A percentile compares a stretch with the other conserved stretches of the same genome.
phyloP scores from a whole-genome alignment of 2,797 vertebrate genomes.

The Cuculus canorus region DNA sequence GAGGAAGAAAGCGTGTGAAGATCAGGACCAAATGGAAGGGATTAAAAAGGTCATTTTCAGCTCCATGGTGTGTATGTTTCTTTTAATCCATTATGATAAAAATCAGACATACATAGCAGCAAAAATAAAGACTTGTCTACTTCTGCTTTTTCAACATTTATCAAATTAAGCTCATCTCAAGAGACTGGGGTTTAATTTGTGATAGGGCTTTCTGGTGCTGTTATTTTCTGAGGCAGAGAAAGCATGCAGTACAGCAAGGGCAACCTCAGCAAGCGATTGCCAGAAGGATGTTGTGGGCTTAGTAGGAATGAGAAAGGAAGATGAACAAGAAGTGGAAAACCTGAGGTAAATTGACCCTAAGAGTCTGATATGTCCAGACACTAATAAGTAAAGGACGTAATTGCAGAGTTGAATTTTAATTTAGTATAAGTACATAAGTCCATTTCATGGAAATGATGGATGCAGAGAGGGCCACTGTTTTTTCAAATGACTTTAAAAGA shows the following conservation, averaged over 20 bases:
- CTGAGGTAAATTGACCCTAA: neutral
- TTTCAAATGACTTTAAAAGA: neutral
- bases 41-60: conserved; percentile 8
- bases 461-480: neutral
- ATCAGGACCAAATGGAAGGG: neutral
- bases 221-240: neutral
- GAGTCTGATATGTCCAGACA: neutral
- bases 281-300: neutral
- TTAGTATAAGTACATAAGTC: neutral
- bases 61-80: neutral
- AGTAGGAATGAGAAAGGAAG: neutral
- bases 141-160: conserved; percentile 5
- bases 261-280: neutral
- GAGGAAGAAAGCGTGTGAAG: neutral
- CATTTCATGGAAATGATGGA: neutral
- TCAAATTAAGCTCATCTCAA: neutral
- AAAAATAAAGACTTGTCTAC: neutral
- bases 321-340: neutral
- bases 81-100: neutral
- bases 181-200: neutral
- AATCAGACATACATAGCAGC: neutral
- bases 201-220: neutral
- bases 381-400: neutral
- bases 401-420: neutral
- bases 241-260: neutral